Evolutionary conservation across 2,113 vertebrate species (phyloP).

Genomic region (Daphoenositta chrysoptera): DNA sequence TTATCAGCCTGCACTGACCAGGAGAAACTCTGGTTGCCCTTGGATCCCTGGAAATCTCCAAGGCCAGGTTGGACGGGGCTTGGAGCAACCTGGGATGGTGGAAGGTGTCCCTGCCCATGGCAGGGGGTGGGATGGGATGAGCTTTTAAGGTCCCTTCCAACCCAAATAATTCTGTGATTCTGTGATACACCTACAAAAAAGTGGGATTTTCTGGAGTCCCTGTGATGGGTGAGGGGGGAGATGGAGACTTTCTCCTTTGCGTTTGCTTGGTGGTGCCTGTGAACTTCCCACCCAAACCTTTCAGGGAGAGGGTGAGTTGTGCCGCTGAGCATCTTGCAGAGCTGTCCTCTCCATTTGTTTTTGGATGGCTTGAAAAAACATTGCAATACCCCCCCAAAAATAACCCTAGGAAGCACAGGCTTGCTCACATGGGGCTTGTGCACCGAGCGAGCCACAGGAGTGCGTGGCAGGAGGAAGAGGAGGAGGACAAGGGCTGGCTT

Average conservation of each 20-base stretch:
- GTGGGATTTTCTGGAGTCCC: background rate
- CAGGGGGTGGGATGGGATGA: background rate
- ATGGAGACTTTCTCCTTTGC: background rate
- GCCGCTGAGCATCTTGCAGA: background rate
- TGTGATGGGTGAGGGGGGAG: accelerated
- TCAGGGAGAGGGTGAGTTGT: background rate
- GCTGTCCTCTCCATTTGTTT: background rate
- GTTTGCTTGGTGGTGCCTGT: background rate
- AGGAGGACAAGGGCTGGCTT: background rate
- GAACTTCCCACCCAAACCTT: background rate
- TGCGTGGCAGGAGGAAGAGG: background rate
- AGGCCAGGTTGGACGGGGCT: background rate
- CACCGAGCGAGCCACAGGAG: background rate
- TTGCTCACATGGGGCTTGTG: accelerated
- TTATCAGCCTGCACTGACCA: background rate
- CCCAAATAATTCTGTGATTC: background rate
- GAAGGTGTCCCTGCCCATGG: background rate
- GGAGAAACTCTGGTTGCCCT: background rate
- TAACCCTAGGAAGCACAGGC: background rate
- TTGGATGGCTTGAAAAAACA: background rate
- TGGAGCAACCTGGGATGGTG: background rate
- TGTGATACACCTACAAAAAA: background rate
- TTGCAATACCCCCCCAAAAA: background rate
- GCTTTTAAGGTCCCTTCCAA: background rate
- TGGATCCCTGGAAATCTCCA: background rate